Conservation (phyloP, 2,113 vertebrate genomes). For the Paralichthys olivaceus region DNA sequence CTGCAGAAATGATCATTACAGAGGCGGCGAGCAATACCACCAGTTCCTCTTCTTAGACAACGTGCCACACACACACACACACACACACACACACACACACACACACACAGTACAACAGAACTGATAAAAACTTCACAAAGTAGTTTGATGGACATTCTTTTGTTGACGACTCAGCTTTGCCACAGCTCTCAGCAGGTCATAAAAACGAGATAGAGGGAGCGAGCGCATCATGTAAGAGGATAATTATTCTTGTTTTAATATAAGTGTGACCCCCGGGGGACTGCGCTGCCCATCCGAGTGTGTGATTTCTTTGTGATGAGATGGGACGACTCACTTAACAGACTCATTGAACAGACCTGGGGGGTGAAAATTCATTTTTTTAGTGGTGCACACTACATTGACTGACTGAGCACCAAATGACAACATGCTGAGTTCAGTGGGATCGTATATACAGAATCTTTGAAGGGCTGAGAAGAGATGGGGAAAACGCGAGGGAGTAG, state of each 20-base stretch:
- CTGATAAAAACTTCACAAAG: constrained; percentile 1
- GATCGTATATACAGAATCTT: background rate
- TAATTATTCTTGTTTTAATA: constrained; percentile 71
- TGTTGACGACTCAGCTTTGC: constrained; percentile 6
- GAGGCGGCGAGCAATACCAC: background rate
- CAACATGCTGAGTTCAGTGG: constrained; percentile 11
- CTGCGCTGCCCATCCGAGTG: constrained; percentile 57
- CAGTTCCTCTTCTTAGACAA: constrained; percentile 6
- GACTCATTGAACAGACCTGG: constrained; percentile 21
- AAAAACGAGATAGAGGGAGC: constrained; percentile 11
- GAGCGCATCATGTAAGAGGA: constrained; percentile 30
- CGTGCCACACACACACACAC: background rate
- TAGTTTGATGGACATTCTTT: constrained; percentile 5
- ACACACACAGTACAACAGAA: background rate
- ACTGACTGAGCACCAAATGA: constrained; percentile 23
- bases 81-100: background rate
- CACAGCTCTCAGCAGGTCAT: constrained; percentile 1
- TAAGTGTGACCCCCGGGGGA: constrained; percentile 39
- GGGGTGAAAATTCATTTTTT: background rate
- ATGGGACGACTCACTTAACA: constrained; percentile 32
- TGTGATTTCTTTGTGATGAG: constrained; percentile 70
- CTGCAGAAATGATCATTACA: constrained; percentile 42
- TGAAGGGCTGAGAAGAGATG: constrained; percentile 16
- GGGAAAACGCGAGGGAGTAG: background rate
- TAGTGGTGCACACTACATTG: constrained; percentile 1